Base-by-base conservation (phyloP, 2,888 invertebrate species). In the Anthophora plumipes region DNA sequence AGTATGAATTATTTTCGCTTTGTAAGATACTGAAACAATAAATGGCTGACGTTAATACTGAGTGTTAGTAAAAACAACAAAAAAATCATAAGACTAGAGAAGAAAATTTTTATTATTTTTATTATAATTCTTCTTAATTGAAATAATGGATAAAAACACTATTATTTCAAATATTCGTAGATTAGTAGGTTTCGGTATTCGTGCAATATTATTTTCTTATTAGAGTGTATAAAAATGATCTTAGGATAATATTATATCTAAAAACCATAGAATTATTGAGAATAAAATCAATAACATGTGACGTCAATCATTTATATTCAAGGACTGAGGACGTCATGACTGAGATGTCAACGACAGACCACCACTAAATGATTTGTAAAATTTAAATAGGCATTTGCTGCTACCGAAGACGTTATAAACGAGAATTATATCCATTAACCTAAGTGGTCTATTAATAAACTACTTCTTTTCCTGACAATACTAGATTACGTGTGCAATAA, bases 281-380 rank as follows among this genome's bases (percentile, higher is more conserved):
- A 7, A 61, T 46, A 25, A 61, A 61, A 61, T 61, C 43, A 46
- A 61, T 61, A 73, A 25, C 25, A 37, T 68, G 55, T 50, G 64
- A 72, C 68, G 54, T 61, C 59, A 48, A 61, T 61, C 61, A 78
- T 67, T 69, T 64, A 73, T 52, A 72, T 68, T 68, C 67, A 67
- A 80, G 78, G 59, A 72, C 59, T 57, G 60, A 37, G 61, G 25
- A 7, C 61, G 46, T 46, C 61, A 46, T 46, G 46, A 61, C 25
- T 46, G 43, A 61, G 61, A 61, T 61, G 61, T 61, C 46, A 61
- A 61, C 61, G 43, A 17, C 61, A 61, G 43, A 46, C 14, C 43
- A 43, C 61, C 46, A n/a, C 43, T 14, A 6, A 46, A 61, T 43
- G 46, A 61, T 61, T 22, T 25, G 46, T 9, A 2, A 43, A 46